phyloP scores from a whole-genome alignment of 2,113 vertebrate species.

The Promerops cafer region DNA sequence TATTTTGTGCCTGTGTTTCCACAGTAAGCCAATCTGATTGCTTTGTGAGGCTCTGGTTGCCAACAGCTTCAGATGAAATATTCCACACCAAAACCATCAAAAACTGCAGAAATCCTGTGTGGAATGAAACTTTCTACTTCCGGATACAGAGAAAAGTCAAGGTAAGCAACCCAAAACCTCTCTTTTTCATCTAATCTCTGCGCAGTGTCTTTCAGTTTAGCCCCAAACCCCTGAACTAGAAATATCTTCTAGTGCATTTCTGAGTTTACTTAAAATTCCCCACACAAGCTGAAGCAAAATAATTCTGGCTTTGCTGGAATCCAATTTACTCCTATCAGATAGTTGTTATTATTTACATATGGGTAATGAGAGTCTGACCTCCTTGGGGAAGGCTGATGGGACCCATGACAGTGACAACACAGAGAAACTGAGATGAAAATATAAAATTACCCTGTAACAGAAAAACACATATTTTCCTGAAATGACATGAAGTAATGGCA shows the following conservation, averaged over 20 bases:
- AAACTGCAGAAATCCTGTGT: conserved; percentile 68
- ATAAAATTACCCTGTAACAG: not conserved
- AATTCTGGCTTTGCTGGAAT: not conserved
- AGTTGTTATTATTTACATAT: not conserved
- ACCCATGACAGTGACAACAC: not conserved
- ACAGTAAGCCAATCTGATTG: conserved; percentile 69
- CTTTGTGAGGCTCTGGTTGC: conserved; percentile 74
- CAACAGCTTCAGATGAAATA: conserved; percentile 67
- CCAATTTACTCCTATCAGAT: not conserved
- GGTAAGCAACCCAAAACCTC: conserved; percentile 25
- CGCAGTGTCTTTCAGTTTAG: not conserved
- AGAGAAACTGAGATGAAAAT: not conserved
- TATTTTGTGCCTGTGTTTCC: not conserved
- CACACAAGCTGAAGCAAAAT: not conserved
- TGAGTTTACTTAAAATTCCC: not conserved
- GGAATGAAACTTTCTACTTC: conserved; percentile 79
- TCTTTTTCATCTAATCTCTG: not conserved
- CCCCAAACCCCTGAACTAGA: not conserved
- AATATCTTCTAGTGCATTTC: not conserved
- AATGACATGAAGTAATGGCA: not conserved
- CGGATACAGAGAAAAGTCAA: conserved; percentile 70
- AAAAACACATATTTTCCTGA: not conserved
- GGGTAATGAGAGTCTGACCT: not conserved
- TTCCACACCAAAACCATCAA: conserved; percentile 64
- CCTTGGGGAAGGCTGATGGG: not conserved